Evolutionary conservation across 2,888 invertebrate genomes (phyloP).

Genomic region (Melipona bicolor): DNA sequence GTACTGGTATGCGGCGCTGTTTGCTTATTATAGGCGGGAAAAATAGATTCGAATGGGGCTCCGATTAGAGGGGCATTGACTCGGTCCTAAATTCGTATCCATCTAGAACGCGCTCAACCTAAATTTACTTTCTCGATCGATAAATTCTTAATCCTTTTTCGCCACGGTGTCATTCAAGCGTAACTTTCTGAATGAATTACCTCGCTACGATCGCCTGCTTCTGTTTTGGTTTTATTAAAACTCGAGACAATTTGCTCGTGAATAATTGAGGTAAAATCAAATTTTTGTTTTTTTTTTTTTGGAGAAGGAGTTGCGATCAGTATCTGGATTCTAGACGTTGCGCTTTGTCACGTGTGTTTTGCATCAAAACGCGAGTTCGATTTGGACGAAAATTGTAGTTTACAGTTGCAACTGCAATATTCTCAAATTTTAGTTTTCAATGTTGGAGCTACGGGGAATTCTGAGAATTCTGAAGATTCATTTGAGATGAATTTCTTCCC

Average conservation of each 20-base stretch:
- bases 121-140: neutral
- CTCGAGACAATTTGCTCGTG: neutral
- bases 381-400: no score
- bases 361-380: no score
- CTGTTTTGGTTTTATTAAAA: neutral
- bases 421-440: no score
- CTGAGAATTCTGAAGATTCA: no score
- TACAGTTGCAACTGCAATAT: no score
- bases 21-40: constrained; percentile 13
- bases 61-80: constrained; percentile 23
- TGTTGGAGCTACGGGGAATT: no score
- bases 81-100: constrained; percentile 5
- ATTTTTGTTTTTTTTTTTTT: no score
- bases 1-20: constrained; percentile 18
- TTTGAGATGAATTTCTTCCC: no score
- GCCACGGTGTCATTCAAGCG: neutral
- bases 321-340: no score
- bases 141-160: neutral
- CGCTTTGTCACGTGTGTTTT: no score
- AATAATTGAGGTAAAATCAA: neutral
- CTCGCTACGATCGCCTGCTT: neutral
- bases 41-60: constrained; percentile 11
- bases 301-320: no score
- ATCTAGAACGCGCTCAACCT: neutral
- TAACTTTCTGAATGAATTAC: neutral